phyloP scores from a whole-genome alignment of 2,113 vertebrate genomes.

The Clarias batrachus region DNA sequence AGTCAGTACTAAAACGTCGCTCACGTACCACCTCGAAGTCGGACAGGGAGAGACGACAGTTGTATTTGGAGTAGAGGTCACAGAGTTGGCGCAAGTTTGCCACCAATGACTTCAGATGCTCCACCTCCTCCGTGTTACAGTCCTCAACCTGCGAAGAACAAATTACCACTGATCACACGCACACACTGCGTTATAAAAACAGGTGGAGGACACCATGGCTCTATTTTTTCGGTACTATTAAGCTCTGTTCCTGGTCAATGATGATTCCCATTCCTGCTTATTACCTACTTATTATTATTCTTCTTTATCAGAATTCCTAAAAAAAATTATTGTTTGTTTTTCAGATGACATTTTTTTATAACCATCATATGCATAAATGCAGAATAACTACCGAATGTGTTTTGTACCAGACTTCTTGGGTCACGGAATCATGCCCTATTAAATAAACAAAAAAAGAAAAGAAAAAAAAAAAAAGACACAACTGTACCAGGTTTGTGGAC shows the following conservation, averaged over 20 bases:
- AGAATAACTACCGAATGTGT: not conserved
- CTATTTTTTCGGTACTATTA: not conserved
- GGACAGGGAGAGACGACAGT: conserved; percentile 84
- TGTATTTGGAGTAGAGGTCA: conserved; percentile 84
- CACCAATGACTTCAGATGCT: conserved; percentile 78
- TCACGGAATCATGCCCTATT: not conserved
- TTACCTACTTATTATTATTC: too few species aligned
- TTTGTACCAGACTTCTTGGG: not conserved
- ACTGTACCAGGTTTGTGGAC: conserved; percentile 79
- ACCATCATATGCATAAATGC: not conserved
- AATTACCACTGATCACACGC: not conserved
- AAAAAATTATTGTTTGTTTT: not conserved
- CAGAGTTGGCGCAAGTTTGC: conserved; percentile 79
- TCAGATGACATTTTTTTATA: not conserved
- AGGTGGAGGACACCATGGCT: not conserved
- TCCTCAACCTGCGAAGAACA: conserved; percentile 72
- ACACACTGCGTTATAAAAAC: not conserved
- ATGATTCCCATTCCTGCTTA: too few species aligned
- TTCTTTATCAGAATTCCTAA: not conserved
- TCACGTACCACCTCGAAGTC: conserved; percentile 87
- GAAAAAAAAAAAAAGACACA: conserved; percentile 13
- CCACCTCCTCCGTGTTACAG: conserved; percentile 76
- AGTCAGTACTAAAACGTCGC: not conserved
- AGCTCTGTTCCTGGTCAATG: not conserved
- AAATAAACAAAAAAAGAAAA: not conserved